Evolutionary conservation across 2,888 invertebrate genomes (phyloP).

Genomic region (Synergus gifuensis): DNA sequence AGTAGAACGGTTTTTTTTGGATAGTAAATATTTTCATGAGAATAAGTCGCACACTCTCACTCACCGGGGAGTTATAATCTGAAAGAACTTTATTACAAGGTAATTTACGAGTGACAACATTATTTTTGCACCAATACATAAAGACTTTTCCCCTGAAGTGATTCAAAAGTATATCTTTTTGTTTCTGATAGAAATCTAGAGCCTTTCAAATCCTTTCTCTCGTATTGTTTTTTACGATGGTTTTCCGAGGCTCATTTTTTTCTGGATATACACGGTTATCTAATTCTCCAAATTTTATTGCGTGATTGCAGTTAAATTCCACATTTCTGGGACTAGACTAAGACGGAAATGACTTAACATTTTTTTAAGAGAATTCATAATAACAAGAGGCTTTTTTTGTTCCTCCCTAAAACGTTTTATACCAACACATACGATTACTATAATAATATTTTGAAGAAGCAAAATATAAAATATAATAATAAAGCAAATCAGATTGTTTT

Average conservation of each 20-base stretch:
- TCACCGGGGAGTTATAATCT: constrained; percentile 50
- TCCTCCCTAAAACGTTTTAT: no score
- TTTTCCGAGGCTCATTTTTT: constrained; percentile 50
- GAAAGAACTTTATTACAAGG: constrained; percentile 46
- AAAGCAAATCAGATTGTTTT: background rate
- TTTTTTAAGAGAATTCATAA: background rate
- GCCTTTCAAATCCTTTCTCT: constrained; percentile 56
- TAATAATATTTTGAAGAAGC: no score
- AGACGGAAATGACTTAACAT: background rate
- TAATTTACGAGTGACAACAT: constrained; percentile 51
- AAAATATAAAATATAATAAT: no score
- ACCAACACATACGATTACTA: background rate
- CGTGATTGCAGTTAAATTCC: background rate
- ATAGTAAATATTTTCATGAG: constrained; percentile 59
- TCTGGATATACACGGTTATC: background rate
- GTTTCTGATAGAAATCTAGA: constrained; percentile 56
- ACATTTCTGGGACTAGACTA: no score
- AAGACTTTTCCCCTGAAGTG: constrained; percentile 46
- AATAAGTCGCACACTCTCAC: constrained; percentile 68
- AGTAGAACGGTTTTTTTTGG: background rate
- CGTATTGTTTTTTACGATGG: constrained; percentile 50
- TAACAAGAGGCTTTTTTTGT: no score
- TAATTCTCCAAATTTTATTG: background rate
- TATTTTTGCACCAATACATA: constrained; percentile 37
- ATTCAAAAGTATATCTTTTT: constrained; percentile 57